Percentiles rank a stretch among this genome's conserved stretches.
These are phyloP conservation scores for Euthynnus affinis DNA, from an alignment of 2,797 vertebrate species.

Conservation along the genomic window DNA sequence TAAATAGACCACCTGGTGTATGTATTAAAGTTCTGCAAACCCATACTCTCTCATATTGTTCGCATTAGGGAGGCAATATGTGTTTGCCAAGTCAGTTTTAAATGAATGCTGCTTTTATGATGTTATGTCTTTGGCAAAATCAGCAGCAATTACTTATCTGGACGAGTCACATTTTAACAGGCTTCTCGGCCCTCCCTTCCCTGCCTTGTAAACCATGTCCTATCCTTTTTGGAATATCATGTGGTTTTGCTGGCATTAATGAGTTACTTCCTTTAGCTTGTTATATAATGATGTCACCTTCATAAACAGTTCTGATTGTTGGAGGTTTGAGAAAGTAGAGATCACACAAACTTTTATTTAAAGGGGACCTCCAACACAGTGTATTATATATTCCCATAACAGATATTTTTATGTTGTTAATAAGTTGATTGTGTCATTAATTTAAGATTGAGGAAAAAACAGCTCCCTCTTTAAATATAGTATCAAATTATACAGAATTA, in stretches of 20 bases:
- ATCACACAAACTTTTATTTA: slow-evolving; percentile 34
- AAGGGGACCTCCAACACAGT: slow-evolving; percentile 55
- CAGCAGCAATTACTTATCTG: slow-evolving; percentile 74
- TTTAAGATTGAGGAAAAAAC: not conserved
- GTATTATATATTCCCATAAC: slow-evolving; percentile 25
- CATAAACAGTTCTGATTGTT: slow-evolving; percentile 61
- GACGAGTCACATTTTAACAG: slow-evolving; percentile 71
- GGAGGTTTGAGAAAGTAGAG: slow-evolving; percentile 33
- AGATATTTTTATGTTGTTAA: slow-evolving; percentile 15
- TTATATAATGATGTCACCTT: slow-evolving; percentile 68
- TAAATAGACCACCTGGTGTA: slow-evolving; percentile 59
- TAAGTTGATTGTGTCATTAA: slow-evolving; percentile 6
- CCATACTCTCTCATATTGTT: slow-evolving; percentile 59
- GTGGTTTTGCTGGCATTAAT: slow-evolving; percentile 54
- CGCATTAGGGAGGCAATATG: slow-evolving; percentile 42
- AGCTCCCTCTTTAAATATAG: slow-evolving; percentile 6
- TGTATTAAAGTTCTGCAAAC: slow-evolving; percentile 44
- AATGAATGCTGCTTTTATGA: slow-evolving; percentile 68
- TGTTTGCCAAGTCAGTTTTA: slow-evolving; percentile 60
- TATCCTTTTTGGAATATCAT: slow-evolving; percentile 58
- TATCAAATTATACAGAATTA: not conserved
- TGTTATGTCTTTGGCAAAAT: slow-evolving; percentile 76
- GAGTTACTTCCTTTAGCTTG: slow-evolving; percentile 64
- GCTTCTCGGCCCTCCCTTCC: slow-evolving; percentile 66
- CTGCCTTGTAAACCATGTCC: slow-evolving; percentile 71